Base-by-base conservation (phyloP, 2,888 invertebrate species). In the Leptothorax acervorum region DNA sequence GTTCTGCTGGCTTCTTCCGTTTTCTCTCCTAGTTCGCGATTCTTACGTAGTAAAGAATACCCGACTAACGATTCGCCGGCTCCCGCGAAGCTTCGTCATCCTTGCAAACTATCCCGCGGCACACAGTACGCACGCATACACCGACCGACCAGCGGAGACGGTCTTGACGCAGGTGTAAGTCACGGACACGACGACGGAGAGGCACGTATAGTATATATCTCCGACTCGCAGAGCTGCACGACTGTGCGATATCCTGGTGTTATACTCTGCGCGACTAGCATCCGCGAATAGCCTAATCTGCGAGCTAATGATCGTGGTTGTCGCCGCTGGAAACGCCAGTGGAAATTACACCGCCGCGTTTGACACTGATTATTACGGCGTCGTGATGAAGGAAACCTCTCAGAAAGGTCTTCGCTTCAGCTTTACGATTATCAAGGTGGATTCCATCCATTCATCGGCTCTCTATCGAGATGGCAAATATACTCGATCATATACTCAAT, bases 61-160 rank as follows among this genome's bases (percentile, higher is more conserved):
- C 84, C 86, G 87, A 88, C 90, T 92, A 93, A 93, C 92, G 92
- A 93, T 92, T 92, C 89, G 85, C 84, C 86, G 86, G 89, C 91
- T 90, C 88, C 91, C 83, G 91, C 87, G 88, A 83, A 91, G 93
- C 93, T 91, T 92, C 92, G 92, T 93, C 93, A 93, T 92, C 89
- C 93, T 93, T 90, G 92, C 93, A 93, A 93, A 93, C 93, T 93
- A 93, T 92, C 91, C 88, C 85, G 83, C 78, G 73, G 73, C 23
- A 23, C 23, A 23, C 23, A 23, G 23, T 75, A 82, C 76, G 74
- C 63, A 73, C 51, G 63, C 66, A 73, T 79, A 63, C 31, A 4
- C 48, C 55, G 45, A 31, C 12, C 79, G 11, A 45, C 31, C 74
- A 3, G 8, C 48, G 23, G 51, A 51, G 51, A 51, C 18, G 82